A percentile compares a stretch with the other conserved stretches of the same genome.
Evolutionary conservation across 1,140 invertebrate species (phyloP).

Genomic region (Drosophila takahashii): DNA sequence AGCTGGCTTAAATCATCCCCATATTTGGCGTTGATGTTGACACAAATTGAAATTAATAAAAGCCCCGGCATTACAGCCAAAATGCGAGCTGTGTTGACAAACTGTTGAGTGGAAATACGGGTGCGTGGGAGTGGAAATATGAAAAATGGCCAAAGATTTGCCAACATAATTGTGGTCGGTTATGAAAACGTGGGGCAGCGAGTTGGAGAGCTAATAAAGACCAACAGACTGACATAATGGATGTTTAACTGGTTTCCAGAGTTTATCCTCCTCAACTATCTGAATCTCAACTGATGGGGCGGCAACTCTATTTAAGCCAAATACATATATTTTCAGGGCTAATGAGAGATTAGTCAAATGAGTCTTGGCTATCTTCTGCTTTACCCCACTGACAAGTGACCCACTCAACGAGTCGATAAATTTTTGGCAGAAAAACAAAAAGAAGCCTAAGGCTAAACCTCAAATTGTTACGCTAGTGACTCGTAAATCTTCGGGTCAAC

Average conservation of each 20-base stretch:
- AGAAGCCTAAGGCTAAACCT: conserved; percentile 19
- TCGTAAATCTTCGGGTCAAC: conserved; percentile 46
- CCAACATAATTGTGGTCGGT: conserved; percentile 70
- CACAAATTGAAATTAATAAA: conserved; percentile 83
- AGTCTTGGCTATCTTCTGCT: background rate
- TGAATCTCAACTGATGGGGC: background rate
- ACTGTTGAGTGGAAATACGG: conserved; percentile 72
- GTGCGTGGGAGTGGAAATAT: conserved; percentile 37
- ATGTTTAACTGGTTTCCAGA: conserved; percentile 29
- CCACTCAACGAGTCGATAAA: conserved; percentile 60
- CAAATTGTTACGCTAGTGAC: conserved; percentile 52
- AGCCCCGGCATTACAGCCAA: conserved; percentile 24
- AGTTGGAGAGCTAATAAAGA: conserved; percentile 15
- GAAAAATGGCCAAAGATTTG: conserved; percentile 69
- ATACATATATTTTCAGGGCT: conserved; percentile 2
- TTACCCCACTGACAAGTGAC: conserved; percentile 37
- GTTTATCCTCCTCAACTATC: background rate
- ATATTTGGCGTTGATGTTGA: conserved; percentile 76
- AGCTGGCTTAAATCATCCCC: conserved; percentile 73
- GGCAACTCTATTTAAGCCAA: conserved; percentile 4
- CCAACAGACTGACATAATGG: conserved; percentile 40
- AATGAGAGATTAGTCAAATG: conserved; percentile 32
- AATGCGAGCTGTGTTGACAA: conserved; percentile 51
- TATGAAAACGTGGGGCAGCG: conserved; percentile 15
- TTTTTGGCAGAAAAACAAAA: conserved; percentile 27